Percentiles rank a stretch among this genome's conserved stretches.
These are phyloP conservation scores for Axinella damicornis DNA, from an alignment of 37 sponge, comb jelly and placozoan genomes.

Conservation along the genomic window DNA sequence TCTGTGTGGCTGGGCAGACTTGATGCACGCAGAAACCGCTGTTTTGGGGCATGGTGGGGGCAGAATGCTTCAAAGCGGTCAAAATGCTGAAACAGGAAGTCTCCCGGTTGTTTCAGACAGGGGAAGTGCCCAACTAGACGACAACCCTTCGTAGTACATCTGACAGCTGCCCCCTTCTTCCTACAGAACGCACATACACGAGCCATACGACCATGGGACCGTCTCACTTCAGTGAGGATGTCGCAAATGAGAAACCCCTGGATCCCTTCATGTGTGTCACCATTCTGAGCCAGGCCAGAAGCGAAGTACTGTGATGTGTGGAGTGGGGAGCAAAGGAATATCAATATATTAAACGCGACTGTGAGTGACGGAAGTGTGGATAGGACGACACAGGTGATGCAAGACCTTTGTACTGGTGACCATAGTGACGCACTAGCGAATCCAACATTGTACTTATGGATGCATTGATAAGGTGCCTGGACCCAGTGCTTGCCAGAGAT, in stretches of 20 bases:
- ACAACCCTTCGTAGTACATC: slow-evolving; percentile 39
- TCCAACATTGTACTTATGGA: no score
- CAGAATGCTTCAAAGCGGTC: slow-evolving; percentile 35
- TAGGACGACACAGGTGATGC: no score
- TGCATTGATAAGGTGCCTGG: no score
- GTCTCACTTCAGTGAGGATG: slow-evolving; percentile 33
- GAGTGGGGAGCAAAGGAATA: no score
- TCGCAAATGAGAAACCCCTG: slow-evolving; percentile 24
- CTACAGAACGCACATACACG: slow-evolving; percentile 1
- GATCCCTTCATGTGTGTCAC: slow-evolving; percentile 6
- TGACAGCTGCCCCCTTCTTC: slow-evolving; percentile 27
- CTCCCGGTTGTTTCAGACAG: not conserved
- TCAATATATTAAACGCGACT: no score
- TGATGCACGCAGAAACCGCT: not conserved
- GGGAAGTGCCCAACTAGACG: slow-evolving; percentile 40
- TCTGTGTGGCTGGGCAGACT: not conserved
- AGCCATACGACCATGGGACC: not conserved
- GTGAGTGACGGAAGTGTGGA: no score
- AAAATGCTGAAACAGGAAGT: slow-evolving; percentile 23
- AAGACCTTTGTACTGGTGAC: no score
- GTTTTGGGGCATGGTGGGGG: slow-evolving; percentile 29
- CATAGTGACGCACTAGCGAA: no score
- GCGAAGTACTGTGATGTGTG: slow-evolving; percentile 70
- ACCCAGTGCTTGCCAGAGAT: no score
- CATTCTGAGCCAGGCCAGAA: slow-evolving; percentile 36